These are phyloP conservation scores for Anthopleura xanthogrammica DNA, from an alignment of 92 coral and sea anemone genomes.

Conservation along the genomic window DNA sequence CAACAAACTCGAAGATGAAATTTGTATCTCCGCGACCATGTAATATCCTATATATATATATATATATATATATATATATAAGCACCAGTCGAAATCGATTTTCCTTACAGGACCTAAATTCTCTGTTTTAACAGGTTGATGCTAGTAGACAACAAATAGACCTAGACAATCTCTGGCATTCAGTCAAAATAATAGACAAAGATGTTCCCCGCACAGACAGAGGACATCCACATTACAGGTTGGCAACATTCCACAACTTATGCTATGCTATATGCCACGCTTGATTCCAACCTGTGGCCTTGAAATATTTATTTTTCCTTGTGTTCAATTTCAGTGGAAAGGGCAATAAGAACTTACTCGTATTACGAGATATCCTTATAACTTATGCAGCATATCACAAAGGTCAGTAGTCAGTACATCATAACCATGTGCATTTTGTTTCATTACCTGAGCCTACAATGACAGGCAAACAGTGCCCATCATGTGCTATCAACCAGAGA, in stretches of 20 bases:
- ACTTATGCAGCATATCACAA: conserved; percentile 92
- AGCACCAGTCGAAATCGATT: no score
- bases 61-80: no score
- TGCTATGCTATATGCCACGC: no score
- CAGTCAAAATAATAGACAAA: conserved; percentile 81
- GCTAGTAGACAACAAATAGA: conserved; percentile 77
- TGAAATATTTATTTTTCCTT: not conserved
- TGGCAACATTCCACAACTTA: not conserved
- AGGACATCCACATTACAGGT: conserved; percentile 73
- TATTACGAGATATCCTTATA: conserved; percentile 82
- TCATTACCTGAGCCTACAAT: no score
- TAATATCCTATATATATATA: no score
- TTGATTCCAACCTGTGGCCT: no score
- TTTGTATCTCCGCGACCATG: no score
- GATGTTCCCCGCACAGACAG: conserved; percentile 99
- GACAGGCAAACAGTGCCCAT: no score
- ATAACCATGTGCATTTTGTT: no score
- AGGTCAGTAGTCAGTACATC: conserved; percentile 41
- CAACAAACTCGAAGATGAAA: no score
- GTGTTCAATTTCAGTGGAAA: conserved; percentile 54
- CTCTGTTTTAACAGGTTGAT: conserved; percentile 55
- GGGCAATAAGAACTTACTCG: conserved; percentile 79
- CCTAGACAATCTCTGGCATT: conserved; percentile 38
- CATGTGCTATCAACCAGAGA: no score
- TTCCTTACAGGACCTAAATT: no score